phyloP scores from a whole-genome alignment of 1,140 invertebrate species.

The fruit fly (Drosophila melanogaster) region Release_6_plus_ISO1_MT NC_004354.4:13368501-13369000 shows the following conservation, averaged over 20 bases:
- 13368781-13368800: constrained; percentile 88
- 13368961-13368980: constrained; percentile 71
- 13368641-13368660: constrained; percentile 66
- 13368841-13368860: constrained; percentile 94
- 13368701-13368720: constrained; percentile 35
- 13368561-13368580: not conserved
- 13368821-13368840: constrained; percentile 95
- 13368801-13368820: constrained; percentile 94
- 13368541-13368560: not conserved
- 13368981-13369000: not conserved
- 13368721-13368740: constrained; percentile 51
- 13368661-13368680: constrained; percentile 55
- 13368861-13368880: constrained; percentile 92
- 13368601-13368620: not conserved
- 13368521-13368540: not conserved
- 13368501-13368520: constrained; percentile 78
- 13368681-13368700: constrained; percentile 46
- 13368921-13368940: constrained; percentile 94
- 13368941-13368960: constrained; percentile 88
- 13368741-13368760: constrained; percentile 31
- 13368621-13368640: constrained; percentile 45
- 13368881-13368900: constrained; percentile 93
- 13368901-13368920: constrained; percentile 94
- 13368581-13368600: not conserved
- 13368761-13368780: constrained; percentile 44